Percentiles rank a stretch among this genome's conserved stretches.
phyloP scores from a whole-genome alignment of 2,113 vertebrate genomes.

The Colinus virginianus region DNA sequence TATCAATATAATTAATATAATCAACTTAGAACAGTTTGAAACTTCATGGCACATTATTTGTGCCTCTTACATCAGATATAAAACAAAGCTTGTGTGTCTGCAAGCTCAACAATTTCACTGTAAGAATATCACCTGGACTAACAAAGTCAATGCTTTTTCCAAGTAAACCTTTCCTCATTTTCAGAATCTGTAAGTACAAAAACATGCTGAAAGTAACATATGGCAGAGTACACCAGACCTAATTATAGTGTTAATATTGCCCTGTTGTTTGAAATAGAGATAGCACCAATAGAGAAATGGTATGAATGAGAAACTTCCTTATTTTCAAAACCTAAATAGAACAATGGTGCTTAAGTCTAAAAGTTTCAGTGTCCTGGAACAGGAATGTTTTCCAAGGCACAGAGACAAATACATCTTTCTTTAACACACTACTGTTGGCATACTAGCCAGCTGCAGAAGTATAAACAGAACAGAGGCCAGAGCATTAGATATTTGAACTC shows the following conservation, averaged over 20 bases:
- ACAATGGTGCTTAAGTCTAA: background rate
- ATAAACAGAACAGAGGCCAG: conserved; percentile 37
- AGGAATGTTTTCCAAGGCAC: background rate
- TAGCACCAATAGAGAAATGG: background rate
- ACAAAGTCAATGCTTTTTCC: background rate
- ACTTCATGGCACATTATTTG: background rate
- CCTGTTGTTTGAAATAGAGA: background rate
- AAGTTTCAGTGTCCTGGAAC: background rate
- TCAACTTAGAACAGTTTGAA: background rate
- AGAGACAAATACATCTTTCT: background rate
- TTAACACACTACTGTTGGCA: background rate
- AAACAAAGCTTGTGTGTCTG: background rate
- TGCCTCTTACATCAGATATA: background rate
- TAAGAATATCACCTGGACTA: background rate
- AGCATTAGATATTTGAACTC: conserved; percentile 14
- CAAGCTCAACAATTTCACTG: background rate
- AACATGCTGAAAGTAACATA: background rate
- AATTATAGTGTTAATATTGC: background rate
- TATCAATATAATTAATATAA: background rate
- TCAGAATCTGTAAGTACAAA: background rate
- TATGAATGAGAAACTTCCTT: background rate
- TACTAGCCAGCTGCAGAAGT: background rate
- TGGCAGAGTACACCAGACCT: background rate
- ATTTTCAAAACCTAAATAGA: background rate
- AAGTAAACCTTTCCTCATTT: background rate